Evolutionary conservation across 2,888 invertebrate species (phyloP).

Genomic region (Drosophila melanocephala): DNA sequence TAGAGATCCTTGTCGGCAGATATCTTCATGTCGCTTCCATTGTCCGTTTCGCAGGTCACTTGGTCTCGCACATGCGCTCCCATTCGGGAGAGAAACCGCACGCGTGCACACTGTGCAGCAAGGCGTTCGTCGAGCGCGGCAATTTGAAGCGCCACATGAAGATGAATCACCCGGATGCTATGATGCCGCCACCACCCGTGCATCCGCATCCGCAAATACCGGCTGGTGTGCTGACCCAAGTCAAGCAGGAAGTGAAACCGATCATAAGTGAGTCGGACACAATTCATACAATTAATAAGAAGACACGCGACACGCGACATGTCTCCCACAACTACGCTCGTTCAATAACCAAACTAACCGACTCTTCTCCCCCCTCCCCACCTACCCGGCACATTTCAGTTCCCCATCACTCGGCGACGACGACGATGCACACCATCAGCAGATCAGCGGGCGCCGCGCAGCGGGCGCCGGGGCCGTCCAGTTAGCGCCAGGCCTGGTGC

Average conservation of each 20-base stretch:
- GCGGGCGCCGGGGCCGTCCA: slow-evolving; percentile 80
- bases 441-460: slow-evolving; percentile 83
- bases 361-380: slow-evolving; percentile 10
- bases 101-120: slow-evolving; percentile 90
- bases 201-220: slow-evolving; percentile 85
- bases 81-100: slow-evolving; percentile 88
- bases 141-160: slow-evolving; percentile 91
- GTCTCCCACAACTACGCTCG: slow-evolving; percentile 13
- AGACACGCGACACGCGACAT: slow-evolving; percentile 9
- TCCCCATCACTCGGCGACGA: slow-evolving; percentile 84
- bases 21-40: slow-evolving; percentile 77
- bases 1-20: slow-evolving; percentile 44
- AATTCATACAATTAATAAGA: slow-evolving; percentile 13
- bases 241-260: slow-evolving; percentile 85
- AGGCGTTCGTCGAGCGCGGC: slow-evolving; percentile 92
- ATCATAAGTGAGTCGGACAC: slow-evolving; percentile 83
- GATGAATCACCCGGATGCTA: slow-evolving; percentile 88
- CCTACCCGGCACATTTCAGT: slow-evolving; percentile 62
- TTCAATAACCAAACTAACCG: slow-evolving; percentile 30
- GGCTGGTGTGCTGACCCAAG: slow-evolving; percentile 84
- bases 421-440: slow-evolving; percentile 85
- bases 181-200: slow-evolving; percentile 85
- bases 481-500: slow-evolving; percentile 83
- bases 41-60: slow-evolving; percentile 87
- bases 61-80: slow-evolving; percentile 92